phyloP scores from a whole-genome alignment of 1,140 invertebrate genomes.

The Sitophilus oryzae region DNA sequence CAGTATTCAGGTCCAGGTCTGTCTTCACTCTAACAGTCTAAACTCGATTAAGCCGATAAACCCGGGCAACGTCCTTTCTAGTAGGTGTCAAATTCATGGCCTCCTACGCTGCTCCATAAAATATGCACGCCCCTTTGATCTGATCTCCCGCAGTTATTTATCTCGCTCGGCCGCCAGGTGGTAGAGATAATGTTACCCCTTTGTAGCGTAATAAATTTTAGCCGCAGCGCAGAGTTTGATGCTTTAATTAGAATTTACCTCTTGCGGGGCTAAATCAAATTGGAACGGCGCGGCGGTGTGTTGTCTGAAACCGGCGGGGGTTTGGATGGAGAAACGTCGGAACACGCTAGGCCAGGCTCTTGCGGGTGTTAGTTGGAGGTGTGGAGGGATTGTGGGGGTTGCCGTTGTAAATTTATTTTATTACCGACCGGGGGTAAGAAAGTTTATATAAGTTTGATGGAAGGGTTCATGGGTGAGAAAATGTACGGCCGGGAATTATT shows the following conservation, averaged over 20 bases:
- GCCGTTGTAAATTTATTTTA: not conserved
- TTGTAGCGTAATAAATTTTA: constrained; percentile 12
- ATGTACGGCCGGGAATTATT: too few relatives aligned
- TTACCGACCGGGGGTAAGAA: too few relatives aligned
- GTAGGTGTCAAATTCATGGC: too few relatives aligned
- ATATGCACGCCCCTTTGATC: constrained; percentile 1
- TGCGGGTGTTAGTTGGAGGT: not conserved
- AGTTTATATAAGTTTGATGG: too few relatives aligned
- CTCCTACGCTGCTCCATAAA: not conserved
- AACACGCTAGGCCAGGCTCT: not conserved
- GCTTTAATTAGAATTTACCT: constrained; percentile 10
- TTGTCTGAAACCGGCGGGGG: not conserved
- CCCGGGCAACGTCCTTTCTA: too few relatives aligned
- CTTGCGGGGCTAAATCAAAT: not conserved
- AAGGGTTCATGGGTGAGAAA: too few relatives aligned
- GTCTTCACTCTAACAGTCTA: too few relatives aligned
- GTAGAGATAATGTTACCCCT: constrained; percentile 11
- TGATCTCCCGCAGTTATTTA: constrained; percentile 4
- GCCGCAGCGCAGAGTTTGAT: not conserved
- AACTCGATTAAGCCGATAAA: too few relatives aligned
- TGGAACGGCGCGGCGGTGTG: not conserved
- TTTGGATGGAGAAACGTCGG: not conserved
- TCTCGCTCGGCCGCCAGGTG: constrained; percentile 6
- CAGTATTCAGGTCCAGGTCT: too few relatives aligned
- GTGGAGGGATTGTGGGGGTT: not conserved